These are phyloP conservation scores for Halocynthia aurantium DNA, from an alignment of 23 tunicate species.

Conservation along the genomic window DNA sequence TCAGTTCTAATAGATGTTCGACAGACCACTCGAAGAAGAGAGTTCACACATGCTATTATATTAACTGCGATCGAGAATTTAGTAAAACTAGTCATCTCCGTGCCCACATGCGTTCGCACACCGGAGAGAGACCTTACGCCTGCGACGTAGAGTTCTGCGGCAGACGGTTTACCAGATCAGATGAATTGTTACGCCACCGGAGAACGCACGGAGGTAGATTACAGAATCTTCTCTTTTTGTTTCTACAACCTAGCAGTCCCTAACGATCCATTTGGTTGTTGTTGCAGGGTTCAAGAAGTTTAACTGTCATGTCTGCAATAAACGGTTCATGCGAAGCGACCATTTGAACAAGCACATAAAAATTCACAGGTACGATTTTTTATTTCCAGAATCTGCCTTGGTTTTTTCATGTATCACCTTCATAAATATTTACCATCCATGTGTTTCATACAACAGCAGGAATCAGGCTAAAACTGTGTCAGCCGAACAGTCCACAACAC, in stretches of 20 bases:
- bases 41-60: conserved; percentile 21
- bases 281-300: conserved; percentile 1
- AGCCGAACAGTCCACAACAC: no score
- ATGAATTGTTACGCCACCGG: conserved; percentile 36
- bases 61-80: conserved; percentile 17
- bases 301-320: conserved; percentile 6
- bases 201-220: conserved; percentile 22
- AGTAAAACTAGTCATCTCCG: conserved; percentile 31
- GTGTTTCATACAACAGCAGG: no score
- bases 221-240: background rate
- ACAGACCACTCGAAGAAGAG: background rate
- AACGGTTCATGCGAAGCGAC: conserved; percentile 18
- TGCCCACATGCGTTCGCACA: conserved; percentile 56
- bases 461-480: no score
- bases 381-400: no score
- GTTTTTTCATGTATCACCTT: no score
- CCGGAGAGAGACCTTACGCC: conserved; percentile 49
- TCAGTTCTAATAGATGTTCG: no score
- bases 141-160: conserved; percentile 16
- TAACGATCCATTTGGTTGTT: no score
- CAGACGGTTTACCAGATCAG: conserved; percentile 37
- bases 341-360: conserved; percentile 23
- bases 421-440: no score
- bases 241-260: no score
- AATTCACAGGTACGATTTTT: background rate